Percentiles rank a stretch among this genome's conserved stretches.
These are phyloP conservation scores for Cephus pulcher DNA, from an alignment of 2,888 invertebrate genomes.

Conservation along the genomic window DNA sequence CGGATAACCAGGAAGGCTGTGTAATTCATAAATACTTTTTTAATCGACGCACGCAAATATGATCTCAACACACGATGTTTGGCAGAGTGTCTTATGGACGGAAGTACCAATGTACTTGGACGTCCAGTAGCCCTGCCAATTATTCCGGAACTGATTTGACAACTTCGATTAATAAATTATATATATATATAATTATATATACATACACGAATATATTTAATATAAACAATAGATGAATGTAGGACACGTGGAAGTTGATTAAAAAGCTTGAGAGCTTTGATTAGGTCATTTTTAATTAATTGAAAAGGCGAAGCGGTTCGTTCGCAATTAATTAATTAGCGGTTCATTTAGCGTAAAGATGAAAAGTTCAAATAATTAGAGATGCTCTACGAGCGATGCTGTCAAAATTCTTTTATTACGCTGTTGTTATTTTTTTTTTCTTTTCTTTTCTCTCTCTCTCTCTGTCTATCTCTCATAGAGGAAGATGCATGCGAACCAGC, in stretches of 20 bases:
- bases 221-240: constrained; percentile 38
- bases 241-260: constrained; percentile 24
- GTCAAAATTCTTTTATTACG: background rate
- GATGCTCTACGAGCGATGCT: background rate
- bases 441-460: background rate
- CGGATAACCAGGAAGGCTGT: background rate
- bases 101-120: constrained; percentile 28
- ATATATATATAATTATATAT: constrained; percentile 35
- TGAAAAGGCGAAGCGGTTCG: background rate
- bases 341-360: background rate
- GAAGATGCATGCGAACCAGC: background rate
- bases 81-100: constrained; percentile 11
- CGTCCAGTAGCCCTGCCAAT: constrained; percentile 40
- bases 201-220: constrained; percentile 35
- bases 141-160: constrained; percentile 47
- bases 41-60: constrained; percentile 44
- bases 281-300: background rate
- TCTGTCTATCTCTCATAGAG: background rate
- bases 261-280: constrained; percentile 23
- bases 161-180: constrained; percentile 47
- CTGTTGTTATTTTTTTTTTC: background rate
- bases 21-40: constrained; percentile 18
- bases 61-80: constrained; percentile 59
- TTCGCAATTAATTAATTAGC: background rate
- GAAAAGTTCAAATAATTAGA: constrained; percentile 11